These are phyloP conservation scores for Platysteira castanea DNA, from an alignment of 2,113 vertebrate genomes.

Conservation along the genomic window DNA sequence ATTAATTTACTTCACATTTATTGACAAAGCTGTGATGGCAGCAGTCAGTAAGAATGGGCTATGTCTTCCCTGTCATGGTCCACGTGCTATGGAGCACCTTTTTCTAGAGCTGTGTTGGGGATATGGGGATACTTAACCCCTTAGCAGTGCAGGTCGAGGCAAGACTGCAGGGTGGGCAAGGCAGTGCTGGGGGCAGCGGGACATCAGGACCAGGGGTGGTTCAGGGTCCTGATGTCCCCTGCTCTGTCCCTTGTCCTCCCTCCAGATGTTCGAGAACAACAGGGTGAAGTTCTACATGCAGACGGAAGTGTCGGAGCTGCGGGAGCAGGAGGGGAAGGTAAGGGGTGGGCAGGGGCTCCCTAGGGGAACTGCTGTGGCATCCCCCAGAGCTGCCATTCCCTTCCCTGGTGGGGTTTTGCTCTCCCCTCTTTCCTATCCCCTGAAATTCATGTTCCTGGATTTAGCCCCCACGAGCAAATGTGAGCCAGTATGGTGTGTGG, in stretches of 20 bases:
- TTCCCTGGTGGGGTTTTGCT: background rate
- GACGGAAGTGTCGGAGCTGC: conserved; percentile 92
- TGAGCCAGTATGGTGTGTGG: background rate
- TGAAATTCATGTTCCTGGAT: background rate
- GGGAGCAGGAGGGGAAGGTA: conserved; percentile 97
- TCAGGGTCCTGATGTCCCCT: background rate
- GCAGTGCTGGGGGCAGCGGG: background rate
- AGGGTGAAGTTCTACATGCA: conserved; percentile 98
- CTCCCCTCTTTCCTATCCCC: background rate
- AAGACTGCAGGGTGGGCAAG: background rate
- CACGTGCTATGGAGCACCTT: background rate
- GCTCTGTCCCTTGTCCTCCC: background rate
- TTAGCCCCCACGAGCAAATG: background rate
- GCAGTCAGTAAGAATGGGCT: background rate
- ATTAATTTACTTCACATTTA: background rate
- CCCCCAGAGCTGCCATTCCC: background rate
- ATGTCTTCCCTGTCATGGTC: background rate
- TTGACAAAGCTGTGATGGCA: background rate
- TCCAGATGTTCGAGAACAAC: conserved; percentile 92
- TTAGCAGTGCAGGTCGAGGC: accelerated
- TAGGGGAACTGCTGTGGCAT: accelerated
- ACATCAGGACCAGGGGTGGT: accelerated
- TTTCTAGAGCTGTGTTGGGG: accelerated
- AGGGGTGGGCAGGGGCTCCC: background rate
- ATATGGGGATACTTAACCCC: accelerated